Conservation (phyloP, 1,140 invertebrate genomes). For the Holotrichia oblita region DNA sequence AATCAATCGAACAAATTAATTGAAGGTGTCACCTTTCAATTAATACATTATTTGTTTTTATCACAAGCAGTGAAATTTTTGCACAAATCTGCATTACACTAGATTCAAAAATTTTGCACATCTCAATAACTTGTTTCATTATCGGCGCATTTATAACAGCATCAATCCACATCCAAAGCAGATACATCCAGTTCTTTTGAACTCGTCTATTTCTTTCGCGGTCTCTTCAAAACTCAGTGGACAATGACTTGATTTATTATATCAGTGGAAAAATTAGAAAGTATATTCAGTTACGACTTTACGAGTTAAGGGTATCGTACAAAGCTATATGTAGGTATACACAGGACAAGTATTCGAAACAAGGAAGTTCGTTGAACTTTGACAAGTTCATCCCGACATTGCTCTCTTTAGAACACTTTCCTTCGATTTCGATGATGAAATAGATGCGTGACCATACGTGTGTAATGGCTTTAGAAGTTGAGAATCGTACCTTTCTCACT, state of each 20-base stretch:
- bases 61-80: too few relatives aligned
- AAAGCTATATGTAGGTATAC: conserved; percentile 5
- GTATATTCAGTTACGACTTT: conserved; percentile 11
- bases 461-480: neutral
- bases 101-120: too few relatives aligned
- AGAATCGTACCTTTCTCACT: neutral
- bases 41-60: too few relatives aligned
- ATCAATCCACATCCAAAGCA: too few relatives aligned
- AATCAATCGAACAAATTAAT: too few relatives aligned
- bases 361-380: conserved; percentile 12
- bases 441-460: neutral
- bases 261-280: conserved; percentile 15
- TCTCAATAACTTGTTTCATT: too few relatives aligned
- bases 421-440: conserved; percentile 17
- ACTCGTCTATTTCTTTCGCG: neutral
- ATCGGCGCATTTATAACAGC: too few relatives aligned
- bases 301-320: neutral
- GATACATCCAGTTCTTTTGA: too few relatives aligned
- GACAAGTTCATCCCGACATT: conserved; percentile 7
- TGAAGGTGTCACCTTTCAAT: too few relatives aligned
- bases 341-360: conserved; percentile 13
- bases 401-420: conserved; percentile 15
- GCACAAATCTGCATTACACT: too few relatives aligned
- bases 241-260: neutral
- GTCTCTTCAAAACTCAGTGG: neutral